Percentiles rank a stretch among this genome's conserved stretches.
phyloP scores from a whole-genome alignment of 2,113 vertebrate genomes.

The Sturnira hondurensis region DNA sequence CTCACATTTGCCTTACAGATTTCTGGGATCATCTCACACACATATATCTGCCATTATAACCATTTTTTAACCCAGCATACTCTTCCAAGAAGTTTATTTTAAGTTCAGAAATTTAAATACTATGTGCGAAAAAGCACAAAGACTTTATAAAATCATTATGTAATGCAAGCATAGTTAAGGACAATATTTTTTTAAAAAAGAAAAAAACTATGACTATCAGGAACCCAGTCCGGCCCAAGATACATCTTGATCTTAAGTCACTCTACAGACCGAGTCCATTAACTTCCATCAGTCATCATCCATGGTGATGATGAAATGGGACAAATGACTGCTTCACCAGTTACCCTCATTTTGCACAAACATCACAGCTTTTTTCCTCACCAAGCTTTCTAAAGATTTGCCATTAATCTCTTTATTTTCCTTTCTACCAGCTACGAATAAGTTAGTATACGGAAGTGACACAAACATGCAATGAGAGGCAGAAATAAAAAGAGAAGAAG shows the following conservation, averaged over 20 bases:
- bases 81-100: constrained; percentile 38
- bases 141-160: background rate
- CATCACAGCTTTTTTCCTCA: background rate
- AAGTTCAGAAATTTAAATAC: constrained; percentile 41
- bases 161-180: background rate
- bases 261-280: background rate
- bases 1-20: background rate
- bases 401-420: background rate
- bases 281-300: background rate
- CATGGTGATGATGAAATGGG: background rate
- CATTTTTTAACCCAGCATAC: constrained; percentile 37
- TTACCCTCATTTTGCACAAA: background rate
- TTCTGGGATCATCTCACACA: constrained; percentile 20
- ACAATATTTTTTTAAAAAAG: background rate
- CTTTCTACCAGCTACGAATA: background rate
- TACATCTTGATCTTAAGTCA: background rate
- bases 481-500: background rate
- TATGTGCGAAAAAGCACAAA: background rate
- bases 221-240: background rate
- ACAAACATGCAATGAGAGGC: background rate
- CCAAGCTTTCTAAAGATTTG: background rate
- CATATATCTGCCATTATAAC: background rate
- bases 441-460: background rate
- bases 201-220: background rate
- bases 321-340: background rate